A percentile compares a stretch with the other conserved stretches of the same genome.
Conservation (phyloP, 2,888 invertebrate genomes). For the Notodonta ziczac region DNA sequence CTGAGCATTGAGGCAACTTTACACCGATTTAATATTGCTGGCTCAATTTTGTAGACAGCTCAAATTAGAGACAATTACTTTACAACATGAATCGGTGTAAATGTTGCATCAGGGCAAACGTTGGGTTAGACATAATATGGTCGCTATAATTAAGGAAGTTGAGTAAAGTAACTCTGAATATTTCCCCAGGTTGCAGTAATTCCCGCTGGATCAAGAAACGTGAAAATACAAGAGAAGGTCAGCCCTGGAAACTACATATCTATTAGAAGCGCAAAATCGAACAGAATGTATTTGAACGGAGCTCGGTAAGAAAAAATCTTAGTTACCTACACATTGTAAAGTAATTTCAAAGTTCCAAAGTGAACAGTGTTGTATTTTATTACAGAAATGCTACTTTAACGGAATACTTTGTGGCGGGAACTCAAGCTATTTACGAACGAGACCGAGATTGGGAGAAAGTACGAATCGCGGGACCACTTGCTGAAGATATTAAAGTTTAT, state of each 20-base stretch:
- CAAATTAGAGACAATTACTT: too few relatives aligned
- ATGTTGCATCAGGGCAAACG: too few relatives aligned
- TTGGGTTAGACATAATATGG: too few relatives aligned
- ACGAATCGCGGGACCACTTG: slow-evolving; percentile 91
- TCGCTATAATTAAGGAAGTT: background rate
- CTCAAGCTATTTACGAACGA: slow-evolving; percentile 91
- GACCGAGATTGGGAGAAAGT: slow-evolving; percentile 92
- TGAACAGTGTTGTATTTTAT: slow-evolving; percentile 23
- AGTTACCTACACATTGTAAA: too few relatives aligned
- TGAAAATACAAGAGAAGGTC: slow-evolving; percentile 90
- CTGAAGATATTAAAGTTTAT: slow-evolving; percentile 91
- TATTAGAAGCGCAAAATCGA: slow-evolving; percentile 88
- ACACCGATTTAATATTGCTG: too few relatives aligned
- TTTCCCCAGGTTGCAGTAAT: slow-evolving; percentile 86
- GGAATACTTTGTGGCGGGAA: slow-evolving; percentile 92
- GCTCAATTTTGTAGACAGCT: too few relatives aligned
- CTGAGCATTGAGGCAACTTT: too few relatives aligned
- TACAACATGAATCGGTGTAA: too few relatives aligned
- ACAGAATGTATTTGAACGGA: slow-evolving; percentile 91
- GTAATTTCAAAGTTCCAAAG: background rate
- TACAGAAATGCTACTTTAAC: slow-evolving; percentile 88
- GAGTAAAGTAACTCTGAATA: background rate
- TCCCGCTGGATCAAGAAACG: slow-evolving; percentile 91
- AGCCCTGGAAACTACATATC: slow-evolving; percentile 92
- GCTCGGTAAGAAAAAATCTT: slow-evolving; percentile 82